Evolutionary conservation across 2,797 vertebrate species (phyloP), one percentile per base, ranked within the genome.

Genomic region (Sebastiscus albofasciatus): DNA sequence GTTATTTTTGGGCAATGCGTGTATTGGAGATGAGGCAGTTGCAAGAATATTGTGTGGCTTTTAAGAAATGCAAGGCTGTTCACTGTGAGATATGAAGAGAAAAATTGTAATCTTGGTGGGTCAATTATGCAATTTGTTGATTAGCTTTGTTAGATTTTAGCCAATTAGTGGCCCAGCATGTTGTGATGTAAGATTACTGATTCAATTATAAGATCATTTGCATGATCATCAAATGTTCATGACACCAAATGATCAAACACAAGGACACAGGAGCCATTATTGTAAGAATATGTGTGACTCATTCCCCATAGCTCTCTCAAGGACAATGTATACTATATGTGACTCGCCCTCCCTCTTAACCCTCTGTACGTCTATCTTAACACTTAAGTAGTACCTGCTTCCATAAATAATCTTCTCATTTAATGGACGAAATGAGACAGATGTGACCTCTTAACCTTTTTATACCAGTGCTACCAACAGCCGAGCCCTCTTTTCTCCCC

Each of bases 361-460:
- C 64, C 66, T 8, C 8, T 55, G 24, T 36, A 58, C 14, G 0
- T 36, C 49, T 27, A 12, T 72, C 49, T 59, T 27, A 56, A 83
- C 64, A 61, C 42, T 29, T 72, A 36, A 65, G 36, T 9, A 3
- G 36, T 9, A 5, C 13, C 67, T 49, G 62, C 55, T 46, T 46
- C 68, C 58, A 78, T 81, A 26, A 85, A 87, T 77, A 61, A 52
- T 31, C 20, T 73, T 79, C 26, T 82, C 72, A 79, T 89, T 84
- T 81, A 68, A 79, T 14, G 33, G 62, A 72, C 58, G 36, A 76
- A 90, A 87, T 75, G 77, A 84, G 67, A 78, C 39, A 24, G 31
- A 56, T 6, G 3, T 72, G 61, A 87, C 77, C 81, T 82, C 49
- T 27, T 52, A 22, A 89, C 79, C 81, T 85, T 67, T 18, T 71